A percentile compares a stretch with the other conserved stretches of the same genome.
phyloP scores from a whole-genome alignment of 2,797 vertebrate genomes.

The Artibeus jamaicensis region DNA sequence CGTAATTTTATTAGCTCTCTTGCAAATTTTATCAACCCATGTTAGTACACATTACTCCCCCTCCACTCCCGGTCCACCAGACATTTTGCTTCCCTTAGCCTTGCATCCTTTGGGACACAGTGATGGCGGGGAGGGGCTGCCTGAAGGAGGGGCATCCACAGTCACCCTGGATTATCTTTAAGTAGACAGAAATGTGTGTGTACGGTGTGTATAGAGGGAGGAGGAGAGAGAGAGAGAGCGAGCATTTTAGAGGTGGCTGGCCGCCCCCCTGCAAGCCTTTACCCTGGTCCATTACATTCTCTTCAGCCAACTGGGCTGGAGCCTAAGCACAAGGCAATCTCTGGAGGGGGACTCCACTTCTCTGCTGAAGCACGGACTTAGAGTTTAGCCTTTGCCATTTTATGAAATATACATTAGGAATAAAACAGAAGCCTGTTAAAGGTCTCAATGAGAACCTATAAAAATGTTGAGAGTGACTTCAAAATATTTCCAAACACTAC shows the following conservation, averaged over 20 bases:
- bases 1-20: constrained; percentile 81
- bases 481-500: constrained; percentile 55
- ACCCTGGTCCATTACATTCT: background rate
- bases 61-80: constrained; percentile 20
- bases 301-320: background rate
- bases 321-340: background rate
- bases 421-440: constrained; percentile 62
- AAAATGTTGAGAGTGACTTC: constrained; percentile 77
- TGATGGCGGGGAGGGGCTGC: background rate
- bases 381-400: constrained; percentile 56
- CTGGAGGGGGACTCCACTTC: background rate
- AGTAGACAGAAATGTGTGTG: background rate
- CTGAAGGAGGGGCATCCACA: background rate
- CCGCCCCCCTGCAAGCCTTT: background rate
- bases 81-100: constrained; percentile 7
- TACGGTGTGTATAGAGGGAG: background rate
- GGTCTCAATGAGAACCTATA: constrained; percentile 61
- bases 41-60: constrained; percentile 64
- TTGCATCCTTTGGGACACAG: background rate
- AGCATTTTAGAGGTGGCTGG: background rate
- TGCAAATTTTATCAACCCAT: constrained; percentile 83
- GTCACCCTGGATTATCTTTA: background rate
- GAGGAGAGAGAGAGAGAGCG: background rate
- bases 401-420: constrained; percentile 68
- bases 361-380: background rate